phyloP scores from a whole-genome alignment of 2,888 invertebrate species.

The Hypomecis atomaria region DNA sequence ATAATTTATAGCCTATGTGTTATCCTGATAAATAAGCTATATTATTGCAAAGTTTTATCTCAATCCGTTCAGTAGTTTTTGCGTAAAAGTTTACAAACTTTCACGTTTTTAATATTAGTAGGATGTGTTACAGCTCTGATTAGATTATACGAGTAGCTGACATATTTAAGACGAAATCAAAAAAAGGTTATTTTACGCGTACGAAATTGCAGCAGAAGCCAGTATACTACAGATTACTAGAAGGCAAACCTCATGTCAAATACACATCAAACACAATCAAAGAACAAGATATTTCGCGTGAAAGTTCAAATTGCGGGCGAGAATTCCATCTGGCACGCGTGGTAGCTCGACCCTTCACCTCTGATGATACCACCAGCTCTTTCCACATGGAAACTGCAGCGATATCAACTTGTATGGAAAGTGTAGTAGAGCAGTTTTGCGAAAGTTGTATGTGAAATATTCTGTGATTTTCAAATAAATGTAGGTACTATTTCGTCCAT shows the following conservation, averaged over 20 bases:
- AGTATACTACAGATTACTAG: not conserved
- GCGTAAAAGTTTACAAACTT: no score
- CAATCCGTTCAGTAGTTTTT: no score
- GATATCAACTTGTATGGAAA: constrained; percentile 19
- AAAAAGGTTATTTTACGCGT: no score
- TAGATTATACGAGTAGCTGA: no score
- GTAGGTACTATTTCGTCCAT: no score
- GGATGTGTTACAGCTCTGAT: no score
- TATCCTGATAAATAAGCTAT: no score
- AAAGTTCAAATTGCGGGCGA: constrained; percentile 18
- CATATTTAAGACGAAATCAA: no score
- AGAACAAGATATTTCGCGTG: constrained; percentile 7
- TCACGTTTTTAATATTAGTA: no score
- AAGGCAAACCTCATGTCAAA: not conserved
- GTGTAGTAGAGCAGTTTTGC: not conserved
- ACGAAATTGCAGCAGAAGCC: not conserved
- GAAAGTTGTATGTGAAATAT: not conserved
- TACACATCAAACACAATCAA: not conserved
- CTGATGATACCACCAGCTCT: constrained; percentile 5
- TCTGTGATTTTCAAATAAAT: no score
- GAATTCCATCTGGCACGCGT: constrained; percentile 11
- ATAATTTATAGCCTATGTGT: no score
- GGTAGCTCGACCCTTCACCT: constrained; percentile 21
- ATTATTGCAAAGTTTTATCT: no score
- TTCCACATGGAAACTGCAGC: constrained; percentile 7